Percentiles rank a stretch among this genome's conserved stretches.
These are phyloP conservation scores for Amblyteles armatorius DNA, from an alignment of 2,888 invertebrate genomes.

Conservation along the genomic window DNA sequence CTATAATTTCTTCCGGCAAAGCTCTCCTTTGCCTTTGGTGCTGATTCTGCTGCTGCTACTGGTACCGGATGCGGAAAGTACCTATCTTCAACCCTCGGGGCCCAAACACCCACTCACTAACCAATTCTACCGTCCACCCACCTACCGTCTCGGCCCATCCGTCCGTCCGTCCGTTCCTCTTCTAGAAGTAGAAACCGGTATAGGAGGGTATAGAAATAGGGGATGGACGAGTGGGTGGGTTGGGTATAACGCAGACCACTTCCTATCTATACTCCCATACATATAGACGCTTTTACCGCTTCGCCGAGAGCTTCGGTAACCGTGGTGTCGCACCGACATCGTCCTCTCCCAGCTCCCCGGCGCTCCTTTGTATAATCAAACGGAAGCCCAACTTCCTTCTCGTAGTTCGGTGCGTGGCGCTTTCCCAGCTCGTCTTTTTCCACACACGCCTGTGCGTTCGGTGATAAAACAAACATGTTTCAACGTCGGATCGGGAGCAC, in stretches of 20 bases:
- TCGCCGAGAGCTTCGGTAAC: slow-evolving; percentile 51
- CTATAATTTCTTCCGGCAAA: slow-evolving; percentile 75
- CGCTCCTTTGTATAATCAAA: slow-evolving; percentile 67
- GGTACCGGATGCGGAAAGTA: slow-evolving; percentile 74
- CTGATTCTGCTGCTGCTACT: slow-evolving; percentile 15
- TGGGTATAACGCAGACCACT: slow-evolving; percentile 36
- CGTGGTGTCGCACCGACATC: slow-evolving; percentile 53
- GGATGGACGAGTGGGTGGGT: slow-evolving; percentile 6
- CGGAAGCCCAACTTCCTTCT: slow-evolving; percentile 62
- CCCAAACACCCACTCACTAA: slow-evolving; percentile 72
- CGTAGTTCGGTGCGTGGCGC: slow-evolving; percentile 15
- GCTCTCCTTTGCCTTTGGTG: slow-evolving; percentile 64
- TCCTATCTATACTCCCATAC: slow-evolving; percentile 20
- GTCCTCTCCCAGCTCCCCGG: slow-evolving; percentile 52
- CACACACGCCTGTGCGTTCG: neutral
- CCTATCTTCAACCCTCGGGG: slow-evolving; percentile 73
- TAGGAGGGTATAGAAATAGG: slow-evolving; percentile 21
- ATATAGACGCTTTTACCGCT: slow-evolving; percentile 42
- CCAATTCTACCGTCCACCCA: slow-evolving; percentile 64
- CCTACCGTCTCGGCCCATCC: slow-evolving; percentile 18
- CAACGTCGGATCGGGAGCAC: neutral
- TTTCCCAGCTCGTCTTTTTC: neutral
- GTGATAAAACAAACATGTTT: neutral
- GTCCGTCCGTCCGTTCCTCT: slow-evolving; percentile 33
- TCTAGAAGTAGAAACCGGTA: slow-evolving; percentile 48